These are phyloP conservation scores for Phytoseiulus persimilis DNA, from an alignment of 2,888 invertebrate species.

Conservation along the genomic window DNA sequence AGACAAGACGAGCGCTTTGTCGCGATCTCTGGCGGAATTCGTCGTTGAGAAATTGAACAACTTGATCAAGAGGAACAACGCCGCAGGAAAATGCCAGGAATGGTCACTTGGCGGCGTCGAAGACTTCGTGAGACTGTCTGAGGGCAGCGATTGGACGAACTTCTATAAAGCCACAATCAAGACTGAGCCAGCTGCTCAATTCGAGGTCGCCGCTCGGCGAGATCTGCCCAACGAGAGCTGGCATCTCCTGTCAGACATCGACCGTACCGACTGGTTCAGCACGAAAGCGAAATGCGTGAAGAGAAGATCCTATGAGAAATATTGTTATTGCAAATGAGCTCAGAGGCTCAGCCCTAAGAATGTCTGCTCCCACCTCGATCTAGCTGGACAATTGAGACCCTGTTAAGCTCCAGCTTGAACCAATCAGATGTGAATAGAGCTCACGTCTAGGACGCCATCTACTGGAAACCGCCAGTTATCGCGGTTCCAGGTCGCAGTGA, in stretches of 20 bases:
- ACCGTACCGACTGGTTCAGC: conserved; percentile 23
- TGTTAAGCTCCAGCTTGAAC: too few species aligned
- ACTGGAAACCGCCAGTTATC: too few species aligned
- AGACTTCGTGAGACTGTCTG: conserved; percentile 11
- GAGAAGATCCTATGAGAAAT: neutral
- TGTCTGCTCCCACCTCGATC: too few species aligned
- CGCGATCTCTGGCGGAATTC: neutral
- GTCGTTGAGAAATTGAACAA: neutral
- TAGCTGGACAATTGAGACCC: too few species aligned
- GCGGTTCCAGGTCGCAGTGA: too few species aligned
- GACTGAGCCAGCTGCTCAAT: conserved; percentile 16
- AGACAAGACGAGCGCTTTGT: neutral
- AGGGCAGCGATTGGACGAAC: neutral
- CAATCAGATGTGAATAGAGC: too few species aligned
- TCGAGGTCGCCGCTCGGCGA: neutral
- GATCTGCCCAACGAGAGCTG: neutral
- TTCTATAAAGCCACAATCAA: neutral
- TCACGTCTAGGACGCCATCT: too few species aligned
- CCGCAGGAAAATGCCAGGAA: conserved; percentile 9
- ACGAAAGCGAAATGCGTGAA: conserved; percentile 6
- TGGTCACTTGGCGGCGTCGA: neutral
- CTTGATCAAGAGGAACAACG: neutral
- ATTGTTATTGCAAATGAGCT: conserved; percentile 12
- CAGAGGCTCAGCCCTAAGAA: too few species aligned
- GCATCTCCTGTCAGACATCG: neutral